These are phyloP conservation scores for Indri indri DNA, from an alignment of 2,113 vertebrate species.

Conservation along the genomic window DNA sequence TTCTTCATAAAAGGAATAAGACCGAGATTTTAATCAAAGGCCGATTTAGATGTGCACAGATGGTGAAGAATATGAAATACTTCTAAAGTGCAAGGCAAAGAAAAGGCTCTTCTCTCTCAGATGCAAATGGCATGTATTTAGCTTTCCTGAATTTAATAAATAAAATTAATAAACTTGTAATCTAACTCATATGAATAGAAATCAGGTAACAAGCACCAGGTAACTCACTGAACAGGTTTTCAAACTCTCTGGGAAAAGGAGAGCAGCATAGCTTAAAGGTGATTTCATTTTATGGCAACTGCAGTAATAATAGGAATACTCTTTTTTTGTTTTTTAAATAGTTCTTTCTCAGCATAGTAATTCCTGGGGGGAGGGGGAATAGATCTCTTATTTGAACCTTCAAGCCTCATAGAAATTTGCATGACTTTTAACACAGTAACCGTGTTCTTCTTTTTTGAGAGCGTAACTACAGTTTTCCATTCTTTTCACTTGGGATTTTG, in stretches of 20 bases:
- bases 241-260: not conserved
- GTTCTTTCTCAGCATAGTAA: too few relatives aligned
- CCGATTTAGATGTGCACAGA: not conserved
- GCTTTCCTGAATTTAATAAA: not conserved
- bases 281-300: not conserved
- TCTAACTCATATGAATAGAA: not conserved
- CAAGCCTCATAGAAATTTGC: not conserved
- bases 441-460: not conserved
- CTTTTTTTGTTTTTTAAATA: not conserved
- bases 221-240: not conserved
- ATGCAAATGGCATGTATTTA: not conserved
- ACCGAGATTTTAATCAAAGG: not conserved
- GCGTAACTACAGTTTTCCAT: not conserved
- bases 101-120: not conserved
- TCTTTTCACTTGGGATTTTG: not conserved
- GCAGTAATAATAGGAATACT: not conserved
- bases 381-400: not conserved
- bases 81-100: not conserved
- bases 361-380: not conserved
- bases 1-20: not conserved
- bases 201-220: not conserved
- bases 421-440: not conserved
- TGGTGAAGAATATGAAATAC: not conserved
- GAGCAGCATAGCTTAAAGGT: not conserved
- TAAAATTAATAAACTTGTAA: not conserved